Base-by-base conservation (phyloP, 2,797 vertebrate genomes). In the Sylvilagus floridanus region DNA sequence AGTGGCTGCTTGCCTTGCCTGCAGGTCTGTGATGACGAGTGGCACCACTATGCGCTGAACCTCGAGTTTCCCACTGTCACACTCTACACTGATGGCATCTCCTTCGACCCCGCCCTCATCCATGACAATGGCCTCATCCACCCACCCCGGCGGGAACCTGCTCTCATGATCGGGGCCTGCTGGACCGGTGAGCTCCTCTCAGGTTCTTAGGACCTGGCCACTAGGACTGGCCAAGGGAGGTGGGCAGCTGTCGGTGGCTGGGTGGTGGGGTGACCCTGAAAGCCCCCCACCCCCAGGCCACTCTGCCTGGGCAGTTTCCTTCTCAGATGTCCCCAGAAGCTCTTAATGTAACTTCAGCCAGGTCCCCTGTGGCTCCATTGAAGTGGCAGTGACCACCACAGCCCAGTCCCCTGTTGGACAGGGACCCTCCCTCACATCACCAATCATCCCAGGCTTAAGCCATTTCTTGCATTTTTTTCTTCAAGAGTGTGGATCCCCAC, bases 11-110 rank as follows among this genome's bases (percentile, higher is more conserved):
- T 32, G 28, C 12, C 62, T 35, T 50, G 35, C 2, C 21, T 30
- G 0, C 54, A 99, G 99, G 99, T 99, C 84, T 99, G 99, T 4
- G 99, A 99, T 78, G 99, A 99, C 0, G 99, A 99, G 96, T 99
- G 99, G 99, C 99, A 99, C 97, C 99, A 99, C 91, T 99, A 99
- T 0, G 99, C 99, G 32, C 99, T 99, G 94, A 99, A 99, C 47
- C 98, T 99, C 42, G 99, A 99, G 98, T 99, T 99, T 96, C 99
- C 99, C 71, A 99, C 99, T 0, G 99, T 99, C 89, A 99, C 99
- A 0, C 98, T 99, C 16, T 99, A 99, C 0, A 99, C 99, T 2
- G 99, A 99, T 7, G 99, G 99, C 0, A 99, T 99, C 96, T 99
- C 99, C 68, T 99, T 99, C 0, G 99, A 99, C 98, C 99, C 99